Conservation (phyloP, 2,113 vertebrate genomes). For the Lampris megalopsis region DNA sequence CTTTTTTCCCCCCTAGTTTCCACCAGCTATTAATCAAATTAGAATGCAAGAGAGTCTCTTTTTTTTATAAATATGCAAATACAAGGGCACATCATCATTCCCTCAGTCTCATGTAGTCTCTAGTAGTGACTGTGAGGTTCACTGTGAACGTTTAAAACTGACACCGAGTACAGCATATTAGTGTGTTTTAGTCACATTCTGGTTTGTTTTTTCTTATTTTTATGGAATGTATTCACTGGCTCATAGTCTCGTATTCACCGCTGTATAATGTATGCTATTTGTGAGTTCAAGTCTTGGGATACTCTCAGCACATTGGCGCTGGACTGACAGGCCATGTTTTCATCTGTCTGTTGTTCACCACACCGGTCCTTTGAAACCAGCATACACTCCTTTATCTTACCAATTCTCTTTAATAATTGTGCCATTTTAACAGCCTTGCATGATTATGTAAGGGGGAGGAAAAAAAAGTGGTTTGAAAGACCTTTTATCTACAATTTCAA, state of each 20-base stretch:
- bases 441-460: conserved; percentile 38
- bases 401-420: conserved; percentile 34
- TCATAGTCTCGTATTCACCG: conserved; percentile 58
- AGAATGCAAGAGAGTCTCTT: conserved; percentile 72
- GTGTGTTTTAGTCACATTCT: conserved; percentile 59
- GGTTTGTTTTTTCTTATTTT: conserved; percentile 2
- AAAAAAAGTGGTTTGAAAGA: conserved; percentile 23
- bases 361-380: conserved; percentile 69
- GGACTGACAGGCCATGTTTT: conserved; percentile 49
- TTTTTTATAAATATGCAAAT: conserved; percentile 81
- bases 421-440: conserved; percentile 60
- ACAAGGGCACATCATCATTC: conserved; percentile 62
- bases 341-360: conserved; percentile 38
- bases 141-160: conserved; percentile 39
- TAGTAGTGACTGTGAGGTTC: conserved; percentile 40
- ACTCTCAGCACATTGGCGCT: conserved; percentile 55
- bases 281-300: conserved; percentile 56
- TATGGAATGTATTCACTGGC: conserved; percentile 54
- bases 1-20: conserved; percentile 75
- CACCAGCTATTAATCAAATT: conserved; percentile 79
- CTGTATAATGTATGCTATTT: conserved; percentile 62
- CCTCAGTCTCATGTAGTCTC: conserved; percentile 45
- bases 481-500: conserved; percentile 58
- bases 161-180: conserved; percentile 37
- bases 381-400: conserved; percentile 60